These are phyloP conservation scores for Phalacrocorax carbo DNA, from an alignment of 2,113 vertebrate genomes.

Conservation along the genomic window DNA sequence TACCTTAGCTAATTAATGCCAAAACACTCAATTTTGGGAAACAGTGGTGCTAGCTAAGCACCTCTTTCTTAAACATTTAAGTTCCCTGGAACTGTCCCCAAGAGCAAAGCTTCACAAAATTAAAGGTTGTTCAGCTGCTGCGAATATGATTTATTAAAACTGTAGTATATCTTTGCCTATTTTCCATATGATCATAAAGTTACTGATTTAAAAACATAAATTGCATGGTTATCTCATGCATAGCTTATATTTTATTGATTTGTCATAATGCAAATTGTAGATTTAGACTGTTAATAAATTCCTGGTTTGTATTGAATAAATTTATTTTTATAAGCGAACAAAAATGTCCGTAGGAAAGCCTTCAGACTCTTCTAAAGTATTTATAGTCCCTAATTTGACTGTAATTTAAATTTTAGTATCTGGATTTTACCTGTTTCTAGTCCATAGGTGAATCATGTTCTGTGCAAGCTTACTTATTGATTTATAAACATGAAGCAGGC, in stretches of 20 bases:
- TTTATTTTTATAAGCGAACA: not conserved
- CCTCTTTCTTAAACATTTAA: not conserved
- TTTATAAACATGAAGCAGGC: not conserved
- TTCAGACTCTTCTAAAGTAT: not conserved
- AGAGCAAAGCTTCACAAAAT: not conserved
- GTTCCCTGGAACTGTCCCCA: not conserved
- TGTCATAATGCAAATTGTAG: not conserved
- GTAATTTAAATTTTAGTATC: not conserved
- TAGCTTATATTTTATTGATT: not conserved
- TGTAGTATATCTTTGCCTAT: not conserved
- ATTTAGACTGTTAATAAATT: not conserved
- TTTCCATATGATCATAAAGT: not conserved
- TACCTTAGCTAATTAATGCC: not conserved
- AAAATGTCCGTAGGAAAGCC: not conserved
- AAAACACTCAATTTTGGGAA: not conserved
- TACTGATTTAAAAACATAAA: not conserved
- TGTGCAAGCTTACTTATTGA: not conserved
- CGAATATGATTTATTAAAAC: not conserved
- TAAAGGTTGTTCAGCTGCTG: not conserved
- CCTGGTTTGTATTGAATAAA: not conserved
- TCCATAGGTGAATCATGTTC: not conserved
- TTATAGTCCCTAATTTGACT: not conserved
- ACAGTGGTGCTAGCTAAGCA: not conserved
- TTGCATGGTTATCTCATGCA: not conserved
- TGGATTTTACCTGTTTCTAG: not conserved